Evolutionary conservation across 2,797 vertebrate species (phyloP).

Genomic region (Cetoscarus ocellatus): DNA sequence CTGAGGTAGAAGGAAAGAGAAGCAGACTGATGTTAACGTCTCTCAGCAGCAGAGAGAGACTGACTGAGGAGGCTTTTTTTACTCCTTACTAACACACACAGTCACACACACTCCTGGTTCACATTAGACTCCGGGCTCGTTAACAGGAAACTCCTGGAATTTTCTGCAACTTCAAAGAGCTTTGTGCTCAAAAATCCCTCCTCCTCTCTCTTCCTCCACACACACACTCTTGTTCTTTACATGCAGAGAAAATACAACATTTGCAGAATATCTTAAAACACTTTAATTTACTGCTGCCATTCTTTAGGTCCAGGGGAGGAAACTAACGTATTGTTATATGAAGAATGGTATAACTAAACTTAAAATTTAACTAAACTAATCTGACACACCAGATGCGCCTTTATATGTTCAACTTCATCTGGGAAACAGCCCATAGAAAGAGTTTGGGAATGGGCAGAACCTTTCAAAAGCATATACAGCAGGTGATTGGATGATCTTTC

Average conservation of each 20-base stretch:
- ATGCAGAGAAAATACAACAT: background rate
- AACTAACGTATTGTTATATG: too few species aligned
- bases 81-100: conserved; percentile 6
- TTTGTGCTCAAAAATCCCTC: conserved; percentile 29
- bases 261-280: background rate
- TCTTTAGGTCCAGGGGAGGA: too few species aligned
- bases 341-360: too few species aligned
- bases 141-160: conserved; percentile 83
- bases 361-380: too few species aligned
- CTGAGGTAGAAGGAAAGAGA: conserved; percentile 15
- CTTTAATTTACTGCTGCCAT: too few species aligned
- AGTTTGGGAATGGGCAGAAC: too few species aligned
- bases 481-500: too few species aligned
- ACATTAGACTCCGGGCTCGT: conserved; percentile 74
- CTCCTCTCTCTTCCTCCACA: background rate
- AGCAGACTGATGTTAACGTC: conserved; percentile 27
- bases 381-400: too few species aligned
- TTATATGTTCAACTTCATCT: too few species aligned
- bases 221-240: too few species aligned
- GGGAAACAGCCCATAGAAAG: too few species aligned
- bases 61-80: conserved; percentile 31
- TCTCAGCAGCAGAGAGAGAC: conserved; percentile 50
- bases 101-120: conserved; percentile 76
- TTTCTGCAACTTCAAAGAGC: conserved; percentile 80
- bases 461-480: too few species aligned